Evolutionary conservation across 2,797 vertebrate species (phyloP), one percentile per base, ranked within the genome.

Genomic region (Enteromius trimaculatus): DNA sequence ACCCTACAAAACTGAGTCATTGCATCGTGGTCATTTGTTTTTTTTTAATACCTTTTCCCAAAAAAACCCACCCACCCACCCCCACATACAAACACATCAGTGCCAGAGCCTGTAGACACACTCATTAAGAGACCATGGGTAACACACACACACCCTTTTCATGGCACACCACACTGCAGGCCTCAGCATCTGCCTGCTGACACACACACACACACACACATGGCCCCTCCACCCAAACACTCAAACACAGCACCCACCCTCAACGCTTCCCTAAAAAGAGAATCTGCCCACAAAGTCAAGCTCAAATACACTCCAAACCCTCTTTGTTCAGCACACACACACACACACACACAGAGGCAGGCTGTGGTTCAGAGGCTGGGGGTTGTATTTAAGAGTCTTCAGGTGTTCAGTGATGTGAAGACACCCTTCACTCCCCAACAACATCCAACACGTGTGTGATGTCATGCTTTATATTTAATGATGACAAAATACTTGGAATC

Each of bases 151-250:
- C 65, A 75, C 44, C 34, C 62, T 82, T 75, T 77, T 75, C 76
- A 79, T 79, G 39, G 80, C 76, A 86, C 23, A 82, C 85, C 86
- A 85, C 84, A 82, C 53, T 84, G 62, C 65, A 17, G 80, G 49
- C 60, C 71, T 86, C 55, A 82, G 66, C 47, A 79, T 71, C 55
- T 68, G 65, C 31, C 70, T 79, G 51, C 58, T 53, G 49, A 84
- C 80, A 80, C 79, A 34, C 31, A 34, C 31, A 34, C 31, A 80
- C 64, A 80, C 80, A 84, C 31, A 71, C 69, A 85, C 21, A 49
- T 17, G 26, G 42, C 76, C 82, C 87, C 82, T 70, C 77, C 72
- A 77, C 81, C 80, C 84, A 81, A 69, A 80, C 65, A 64, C 75
- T 71, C 49, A 77, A 60, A 31, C 62, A 80, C 77, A 64, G n/a